A percentile compares a stretch with the other conserved stretches of the same genome.
Conservation (phyloP, 2,888 invertebrate genomes). For the Caenorhabditis sp. region DNA sequence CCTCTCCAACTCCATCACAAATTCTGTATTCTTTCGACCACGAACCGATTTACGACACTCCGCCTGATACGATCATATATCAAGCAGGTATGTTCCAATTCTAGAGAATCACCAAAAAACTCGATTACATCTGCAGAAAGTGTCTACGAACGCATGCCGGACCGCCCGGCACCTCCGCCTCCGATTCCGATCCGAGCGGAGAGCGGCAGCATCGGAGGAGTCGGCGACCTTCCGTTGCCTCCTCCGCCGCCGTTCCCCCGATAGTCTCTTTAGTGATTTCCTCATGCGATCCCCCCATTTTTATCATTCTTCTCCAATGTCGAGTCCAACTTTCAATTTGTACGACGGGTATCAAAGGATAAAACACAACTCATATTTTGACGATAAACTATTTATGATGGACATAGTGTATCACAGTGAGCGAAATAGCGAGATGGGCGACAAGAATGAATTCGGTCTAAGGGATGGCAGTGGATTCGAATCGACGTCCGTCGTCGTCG, state of each 20-base stretch:
- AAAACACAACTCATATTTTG: background rate
- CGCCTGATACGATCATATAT: constrained; percentile 63
- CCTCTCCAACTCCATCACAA: constrained; percentile 71
- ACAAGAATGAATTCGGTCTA: background rate
- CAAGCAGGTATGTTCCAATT: constrained; percentile 7
- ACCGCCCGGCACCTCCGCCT: constrained; percentile 56
- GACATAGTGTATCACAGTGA: constrained; percentile 27
- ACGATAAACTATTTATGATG: constrained; percentile 19
- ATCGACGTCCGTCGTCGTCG: constrained; percentile 5
- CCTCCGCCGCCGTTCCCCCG: constrained; percentile 41
- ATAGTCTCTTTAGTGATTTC: constrained; percentile 3
- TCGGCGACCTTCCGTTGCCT: constrained; percentile 25
- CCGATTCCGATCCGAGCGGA: constrained; percentile 56
- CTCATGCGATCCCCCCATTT: background rate
- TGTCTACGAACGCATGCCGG: constrained; percentile 58
- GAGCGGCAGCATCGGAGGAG: constrained; percentile 34
- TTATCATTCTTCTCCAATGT: constrained; percentile 45
- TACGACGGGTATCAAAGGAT: constrained; percentile 20
- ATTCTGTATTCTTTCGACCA: constrained; percentile 75
- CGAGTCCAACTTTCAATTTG: constrained; percentile 55
- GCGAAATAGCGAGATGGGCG: background rate
- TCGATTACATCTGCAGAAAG: constrained; percentile 37
- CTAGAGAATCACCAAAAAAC: background rate
- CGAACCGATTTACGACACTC: constrained; percentile 75
- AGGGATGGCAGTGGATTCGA: constrained; percentile 49